These are phyloP conservation scores for Nymphicus hollandicus DNA, from an alignment of 2,113 vertebrate genomes.

Conservation along the genomic window DNA sequence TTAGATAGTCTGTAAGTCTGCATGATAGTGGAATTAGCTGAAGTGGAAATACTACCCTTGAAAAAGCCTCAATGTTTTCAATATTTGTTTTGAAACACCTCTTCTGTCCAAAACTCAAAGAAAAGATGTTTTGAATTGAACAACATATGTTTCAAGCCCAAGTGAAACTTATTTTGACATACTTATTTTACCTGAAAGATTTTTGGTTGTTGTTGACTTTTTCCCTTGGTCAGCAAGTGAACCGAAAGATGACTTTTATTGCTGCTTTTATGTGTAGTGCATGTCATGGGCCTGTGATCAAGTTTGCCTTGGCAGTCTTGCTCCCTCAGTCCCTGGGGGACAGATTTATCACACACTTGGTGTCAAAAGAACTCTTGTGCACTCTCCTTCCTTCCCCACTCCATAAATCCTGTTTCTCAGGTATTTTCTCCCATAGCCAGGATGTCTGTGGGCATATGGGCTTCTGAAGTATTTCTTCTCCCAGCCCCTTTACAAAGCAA, in stretches of 20 bases:
- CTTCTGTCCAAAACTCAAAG: not conserved
- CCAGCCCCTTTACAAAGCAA: not conserved
- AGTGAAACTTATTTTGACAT: not conserved
- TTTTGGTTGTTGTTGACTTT: not conserved
- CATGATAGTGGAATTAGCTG: not conserved
- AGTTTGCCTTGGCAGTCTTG: not conserved
- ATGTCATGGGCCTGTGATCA: not conserved
- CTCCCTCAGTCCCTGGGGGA: not conserved
- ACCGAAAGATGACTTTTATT: not conserved
- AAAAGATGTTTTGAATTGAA: not conserved
- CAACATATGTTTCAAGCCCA: not conserved
- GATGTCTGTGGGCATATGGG: not conserved
- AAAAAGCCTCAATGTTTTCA: not conserved
- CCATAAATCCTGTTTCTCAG: not conserved
- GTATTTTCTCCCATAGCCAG: not conserved
- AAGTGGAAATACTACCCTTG: not conserved
- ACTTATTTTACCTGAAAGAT: not conserved
- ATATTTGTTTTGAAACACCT: not conserved
- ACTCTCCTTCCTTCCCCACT: not conserved
- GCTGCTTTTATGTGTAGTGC: fast-evolving
- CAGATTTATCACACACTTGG: not conserved
- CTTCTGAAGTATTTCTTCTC: not conserved
- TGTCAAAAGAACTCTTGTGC: not conserved
- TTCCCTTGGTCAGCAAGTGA: not conserved
- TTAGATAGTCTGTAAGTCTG: not conserved